Evolutionary conservation across 1,140 invertebrate species (phyloP), one percentile per base, ranked within the genome.

Genomic region (Drosophila watanabei): DNA sequence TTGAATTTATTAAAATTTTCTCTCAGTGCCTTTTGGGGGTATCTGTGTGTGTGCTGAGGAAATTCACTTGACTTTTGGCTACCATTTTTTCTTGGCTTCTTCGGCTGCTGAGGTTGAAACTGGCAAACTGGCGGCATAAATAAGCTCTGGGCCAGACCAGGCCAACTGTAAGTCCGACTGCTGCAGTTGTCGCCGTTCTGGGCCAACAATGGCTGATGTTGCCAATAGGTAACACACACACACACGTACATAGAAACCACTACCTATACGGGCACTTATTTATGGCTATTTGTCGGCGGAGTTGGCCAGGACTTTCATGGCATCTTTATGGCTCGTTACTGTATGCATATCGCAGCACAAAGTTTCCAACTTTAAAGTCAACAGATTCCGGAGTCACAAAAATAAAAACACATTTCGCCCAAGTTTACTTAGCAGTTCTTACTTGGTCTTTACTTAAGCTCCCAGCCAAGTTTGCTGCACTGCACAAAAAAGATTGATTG

Each of bases 21-120:
- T 7, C 33, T 39, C 35, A 75, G 51, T 81, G 83, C 68, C 43
- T 75, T 68, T 68, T 60, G 33, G 14, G 8, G 8, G 72, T 85
- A 80, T 56, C 16, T 69, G 69, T 82, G 43, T 65, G 63, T 81
- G 68, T 56, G 76, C 68, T 75, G 65, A 89, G 79, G 81, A 90
- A 89, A 90, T 86, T 90, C 85, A 90, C 82, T 90, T 89, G 85
- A 90, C 85, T 89, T 85, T 89, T 90, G 85, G 86, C 85, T 72
- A 88, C 68, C 83, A 80, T 84, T 79, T 66, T 87, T 78, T 66
- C 41, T 71, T 52, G 63, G n/a, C 46, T 71, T 41, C 37, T 49
- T 80, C 54, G 30, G 59, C 65, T 62, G 66, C 51, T 63, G 58
- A 56, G 60, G 75, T 80, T 64, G 61, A 63, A 54, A 54, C 46